These are phyloP conservation scores for Pelosia muscerda DNA, from an alignment of 2,888 invertebrate genomes.

Conservation along the genomic window DNA sequence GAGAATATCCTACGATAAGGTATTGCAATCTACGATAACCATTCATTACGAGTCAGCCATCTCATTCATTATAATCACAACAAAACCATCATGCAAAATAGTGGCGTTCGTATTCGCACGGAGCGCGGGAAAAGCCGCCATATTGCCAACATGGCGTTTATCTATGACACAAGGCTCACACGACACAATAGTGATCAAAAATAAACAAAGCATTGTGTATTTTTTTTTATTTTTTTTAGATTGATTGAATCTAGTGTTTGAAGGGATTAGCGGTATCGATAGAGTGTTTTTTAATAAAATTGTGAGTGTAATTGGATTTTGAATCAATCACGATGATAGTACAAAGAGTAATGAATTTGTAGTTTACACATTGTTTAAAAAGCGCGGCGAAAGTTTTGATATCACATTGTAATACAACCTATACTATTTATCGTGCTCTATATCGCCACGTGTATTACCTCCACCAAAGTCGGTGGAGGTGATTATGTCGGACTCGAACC, in stretches of 20 bases:
- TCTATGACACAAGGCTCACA: slow-evolving; percentile 59
- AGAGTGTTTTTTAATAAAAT: slow-evolving; percentile 16
- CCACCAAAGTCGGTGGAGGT: no score
- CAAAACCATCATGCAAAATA: slow-evolving; percentile 49
- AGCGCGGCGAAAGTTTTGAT: neutral
- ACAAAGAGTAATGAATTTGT: neutral
- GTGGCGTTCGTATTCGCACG: slow-evolving; percentile 53
- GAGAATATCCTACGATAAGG: neutral
- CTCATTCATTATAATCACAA: slow-evolving; percentile 50
- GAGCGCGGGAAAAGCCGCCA: slow-evolving; percentile 60
- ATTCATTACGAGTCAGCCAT: slow-evolving; percentile 28
- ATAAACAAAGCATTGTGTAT: slow-evolving; percentile 38
- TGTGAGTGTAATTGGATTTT: slow-evolving; percentile 7
- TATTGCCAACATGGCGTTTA: slow-evolving; percentile 60
- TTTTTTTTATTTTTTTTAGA: slow-evolving; percentile 28
- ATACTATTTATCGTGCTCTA: no score
- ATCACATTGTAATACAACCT: neutral
- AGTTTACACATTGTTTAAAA: neutral
- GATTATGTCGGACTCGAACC: no score
- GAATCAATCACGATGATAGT: neutral
- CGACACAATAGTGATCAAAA: slow-evolving; percentile 46
- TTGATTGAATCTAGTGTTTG: slow-evolving; percentile 42
- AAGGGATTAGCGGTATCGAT: slow-evolving; percentile 10
- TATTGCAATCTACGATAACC: slow-evolving; percentile 16
- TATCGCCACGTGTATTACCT: no score